Base-by-base conservation (phyloP, 2,888 invertebrate species). In the Aromia moschata region DNA sequence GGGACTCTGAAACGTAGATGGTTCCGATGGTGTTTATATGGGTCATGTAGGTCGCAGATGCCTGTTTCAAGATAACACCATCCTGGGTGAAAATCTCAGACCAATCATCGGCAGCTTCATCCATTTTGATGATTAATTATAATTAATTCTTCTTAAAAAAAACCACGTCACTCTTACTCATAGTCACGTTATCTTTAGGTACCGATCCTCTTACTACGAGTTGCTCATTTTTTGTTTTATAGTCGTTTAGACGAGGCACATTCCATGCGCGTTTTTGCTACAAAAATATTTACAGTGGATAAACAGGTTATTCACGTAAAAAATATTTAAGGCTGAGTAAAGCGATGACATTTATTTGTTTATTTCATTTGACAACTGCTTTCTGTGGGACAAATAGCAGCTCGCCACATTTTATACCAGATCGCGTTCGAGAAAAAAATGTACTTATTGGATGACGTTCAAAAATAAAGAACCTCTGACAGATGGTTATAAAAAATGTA, bases 11-110 rank as follows among this genome's bases (percentile, higher is more conserved):
- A 47, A 91, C 85, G 70, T 86, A 88, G 3, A 91, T 82, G 70
- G 89, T 88, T 12, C 91, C 91, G 47, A 85, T 88, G 7, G 73
- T 69, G 59, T 78, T 77, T 72, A 87, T 78, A 70, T 87, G 90
- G 59, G 81, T 84, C 75, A 86, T 84, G 38, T 87, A 84, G 20
- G 85, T 83, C 0, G 87, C 86, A 41, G 84, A 82, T 46, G 88
- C 87, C 43, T 87, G 86, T 71, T 88, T 88, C 60, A 92, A 82
- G 4, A 91, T 83, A 14, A 93, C 90, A 2, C 92, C 91, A 79
- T 91, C 90, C 79, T 93, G 91, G n/a, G 87, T 88, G 78, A 89
- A 92, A 36, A 92, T 81, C 69, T 90, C 88, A 89, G 69, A 68
- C 25, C 72, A 72, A 58, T 76, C 75, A 49, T 75, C 75, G 33